A percentile compares a stretch with the other conserved stretches of the same genome.
Conservation (phyloP, 2,888 invertebrate genomes). For the Coleophora deauratella region DNA sequence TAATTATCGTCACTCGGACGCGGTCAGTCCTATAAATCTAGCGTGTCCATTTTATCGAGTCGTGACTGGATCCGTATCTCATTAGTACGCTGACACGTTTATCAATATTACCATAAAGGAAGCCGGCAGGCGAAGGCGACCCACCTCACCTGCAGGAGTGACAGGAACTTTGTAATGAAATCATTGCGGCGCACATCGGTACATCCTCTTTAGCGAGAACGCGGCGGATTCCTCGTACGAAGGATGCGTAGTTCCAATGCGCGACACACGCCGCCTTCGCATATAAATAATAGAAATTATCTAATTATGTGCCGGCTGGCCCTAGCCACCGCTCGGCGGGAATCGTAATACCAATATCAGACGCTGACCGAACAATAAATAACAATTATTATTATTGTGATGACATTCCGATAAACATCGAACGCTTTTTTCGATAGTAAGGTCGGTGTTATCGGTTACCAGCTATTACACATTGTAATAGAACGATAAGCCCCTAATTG, state of each 20-base stretch:
- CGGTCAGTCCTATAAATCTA: neutral
- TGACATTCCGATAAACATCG: slow-evolving; percentile 53
- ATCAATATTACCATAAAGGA: slow-evolving; percentile 52
- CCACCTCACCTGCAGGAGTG: slow-evolving; percentile 46
- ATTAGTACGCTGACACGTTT: slow-evolving; percentile 59
- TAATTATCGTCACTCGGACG: neutral
- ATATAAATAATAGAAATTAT: slow-evolving; percentile 74
- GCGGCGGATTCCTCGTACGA: slow-evolving; percentile 46
- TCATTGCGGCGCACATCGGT: slow-evolving; percentile 8
- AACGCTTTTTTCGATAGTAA: slow-evolving; percentile 55
- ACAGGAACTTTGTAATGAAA: slow-evolving; percentile 44
- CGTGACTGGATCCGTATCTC: slow-evolving; percentile 28
- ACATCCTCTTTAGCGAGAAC: slow-evolving; percentile 66
- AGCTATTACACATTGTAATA: slow-evolving; percentile 62
- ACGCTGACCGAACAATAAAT: slow-evolving; percentile 35
- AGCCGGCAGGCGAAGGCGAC: slow-evolving; percentile 27
- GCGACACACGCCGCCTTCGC: slow-evolving; percentile 45
- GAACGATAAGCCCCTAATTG: slow-evolving; percentile 55
- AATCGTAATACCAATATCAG: slow-evolving; percentile 45
- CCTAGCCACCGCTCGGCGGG: slow-evolving; percentile 45
- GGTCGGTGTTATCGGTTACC: slow-evolving; percentile 63
- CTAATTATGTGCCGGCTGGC: slow-evolving; percentile 59
- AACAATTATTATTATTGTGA: slow-evolving; percentile 45
- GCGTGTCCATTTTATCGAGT: neutral
- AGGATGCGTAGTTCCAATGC: slow-evolving; percentile 54